Base-by-base conservation (phyloP, 2,797 vertebrate species). In the Betta splendens region DNA sequence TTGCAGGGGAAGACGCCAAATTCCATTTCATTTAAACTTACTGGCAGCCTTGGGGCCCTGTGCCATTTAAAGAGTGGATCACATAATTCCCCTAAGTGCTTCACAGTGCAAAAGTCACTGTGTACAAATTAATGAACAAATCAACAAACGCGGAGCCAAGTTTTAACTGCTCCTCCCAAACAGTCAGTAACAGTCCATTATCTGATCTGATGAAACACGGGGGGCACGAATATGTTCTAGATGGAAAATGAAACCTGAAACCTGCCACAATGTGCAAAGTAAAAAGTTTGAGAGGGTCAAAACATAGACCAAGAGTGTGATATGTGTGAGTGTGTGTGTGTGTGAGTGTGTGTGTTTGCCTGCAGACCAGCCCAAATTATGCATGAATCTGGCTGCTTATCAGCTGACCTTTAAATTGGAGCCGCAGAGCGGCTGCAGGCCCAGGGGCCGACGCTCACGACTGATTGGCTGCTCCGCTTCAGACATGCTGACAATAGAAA, bases 331-430 rank as follows among this genome's bases (percentile, higher is more conserved):
- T 32, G 23, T 50, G 48, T 38, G 22, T 28, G 21, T 44, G 46
- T 26, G 48, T 31, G 58, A 43, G 50, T 56, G 63, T 53, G 42
- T 72, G 43, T 67, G 52, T 71, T 73, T 81, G 79, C 72, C 72
- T 62, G 66, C 72, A 79, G 75, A 85, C 80, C 54, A 51, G 63
- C 75, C 63, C 66, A 81, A 84, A 89, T 91, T 92, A 90, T 91
- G 89, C 88, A 91, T 83, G 83, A 90, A 89, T 86, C 80, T 64
- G 69, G 65, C 77, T 73, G 76, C 83, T 91, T 92, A 92, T 93
- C 92, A 89, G 83, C 77, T 91, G 90, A 92, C 91, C 91, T 93
- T 92, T 92, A 92, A 91, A 92, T 91, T 92, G 89, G 82, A 89
- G 91, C 83, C 75, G 75, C 80, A 51, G 70, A 87, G 84, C 42